Conservation (phyloP, 2,113 vertebrate genomes). For the Phalacrocorax carbo region DNA sequence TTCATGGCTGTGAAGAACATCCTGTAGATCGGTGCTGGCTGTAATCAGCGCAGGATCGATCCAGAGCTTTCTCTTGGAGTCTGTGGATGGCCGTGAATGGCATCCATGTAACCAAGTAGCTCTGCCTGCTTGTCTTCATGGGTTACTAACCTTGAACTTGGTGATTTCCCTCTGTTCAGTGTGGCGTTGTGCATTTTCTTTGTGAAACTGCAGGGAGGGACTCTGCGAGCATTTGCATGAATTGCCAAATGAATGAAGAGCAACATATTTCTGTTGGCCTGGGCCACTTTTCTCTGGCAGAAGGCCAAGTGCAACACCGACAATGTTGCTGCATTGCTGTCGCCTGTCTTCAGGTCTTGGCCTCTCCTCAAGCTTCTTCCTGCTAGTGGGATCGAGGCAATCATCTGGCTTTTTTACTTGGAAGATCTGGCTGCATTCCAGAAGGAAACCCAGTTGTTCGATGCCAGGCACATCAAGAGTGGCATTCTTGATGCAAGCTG, state of each 20-base stretch:
- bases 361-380: neutral
- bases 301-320: neutral
- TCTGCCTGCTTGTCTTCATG: neutral
- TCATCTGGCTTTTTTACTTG: neutral
- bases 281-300: neutral
- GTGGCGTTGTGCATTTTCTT: neutral
- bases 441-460: neutral
- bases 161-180: neutral
- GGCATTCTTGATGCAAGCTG: neutral
- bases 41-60: neutral
- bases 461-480: neutral
- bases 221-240: neutral
- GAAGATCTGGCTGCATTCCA: neutral
- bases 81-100: neutral
- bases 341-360: neutral
- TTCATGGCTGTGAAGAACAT: neutral
- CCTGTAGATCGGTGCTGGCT: neutral
- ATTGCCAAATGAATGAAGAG: neutral
- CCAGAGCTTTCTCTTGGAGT: neutral
- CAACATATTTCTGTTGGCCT: neutral
- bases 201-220: neutral
- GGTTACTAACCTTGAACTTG: neutral
- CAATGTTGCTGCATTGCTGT: neutral
- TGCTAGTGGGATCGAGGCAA: neutral
- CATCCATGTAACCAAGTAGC: neutral